Evolutionary conservation across 2,888 invertebrate species (phyloP).

Genomic region (Lucinisca nassula): DNA sequence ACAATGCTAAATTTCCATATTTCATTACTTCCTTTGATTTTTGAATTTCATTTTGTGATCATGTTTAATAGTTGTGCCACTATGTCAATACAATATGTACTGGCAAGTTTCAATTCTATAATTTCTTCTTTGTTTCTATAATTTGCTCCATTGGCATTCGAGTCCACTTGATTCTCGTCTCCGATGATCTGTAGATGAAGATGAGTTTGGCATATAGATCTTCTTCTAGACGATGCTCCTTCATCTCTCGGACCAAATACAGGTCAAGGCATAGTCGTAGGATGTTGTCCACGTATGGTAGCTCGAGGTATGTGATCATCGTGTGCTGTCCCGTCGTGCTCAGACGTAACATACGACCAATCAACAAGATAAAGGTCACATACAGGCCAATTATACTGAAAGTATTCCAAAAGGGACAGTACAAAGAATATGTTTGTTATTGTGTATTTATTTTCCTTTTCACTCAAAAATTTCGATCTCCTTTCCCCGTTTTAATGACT

Average conservation of each 20-base stretch:
- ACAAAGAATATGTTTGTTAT: too few species aligned
- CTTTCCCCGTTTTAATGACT: too few species aligned
- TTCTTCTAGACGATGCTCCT: constrained; percentile 97
- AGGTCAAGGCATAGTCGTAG: constrained; percentile 90
- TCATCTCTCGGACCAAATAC: constrained; percentile 95
- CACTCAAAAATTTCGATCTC: too few species aligned
- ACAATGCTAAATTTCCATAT: too few species aligned
- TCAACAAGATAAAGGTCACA: constrained; percentile 97
- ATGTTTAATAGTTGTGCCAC: too few species aligned
- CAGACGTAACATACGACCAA: constrained; percentile 95
- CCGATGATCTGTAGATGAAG: constrained; percentile 98
- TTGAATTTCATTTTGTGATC: too few species aligned
- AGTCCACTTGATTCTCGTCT: constrained; percentile 95
- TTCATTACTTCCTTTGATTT: too few species aligned
- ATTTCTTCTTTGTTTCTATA: constrained; percentile 72
- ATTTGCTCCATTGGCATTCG: constrained; percentile 74
- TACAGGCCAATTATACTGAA: constrained; percentile 96
- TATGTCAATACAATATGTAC: too few species aligned
- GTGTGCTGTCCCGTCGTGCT: constrained; percentile 96
- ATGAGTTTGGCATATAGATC: constrained; percentile 99
- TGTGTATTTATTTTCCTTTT: too few species aligned
- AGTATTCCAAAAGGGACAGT: constrained; percentile 34
- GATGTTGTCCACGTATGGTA: constrained; percentile 90
- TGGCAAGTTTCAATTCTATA: constrained; percentile 21
- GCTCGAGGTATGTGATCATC: constrained; percentile 91